A percentile compares a stretch with the other conserved stretches of the same genome.
These are phyloP conservation scores for Lithophane semibrunnea DNA, from an alignment of 2,888 invertebrate species.

Conservation along the genomic window DNA sequence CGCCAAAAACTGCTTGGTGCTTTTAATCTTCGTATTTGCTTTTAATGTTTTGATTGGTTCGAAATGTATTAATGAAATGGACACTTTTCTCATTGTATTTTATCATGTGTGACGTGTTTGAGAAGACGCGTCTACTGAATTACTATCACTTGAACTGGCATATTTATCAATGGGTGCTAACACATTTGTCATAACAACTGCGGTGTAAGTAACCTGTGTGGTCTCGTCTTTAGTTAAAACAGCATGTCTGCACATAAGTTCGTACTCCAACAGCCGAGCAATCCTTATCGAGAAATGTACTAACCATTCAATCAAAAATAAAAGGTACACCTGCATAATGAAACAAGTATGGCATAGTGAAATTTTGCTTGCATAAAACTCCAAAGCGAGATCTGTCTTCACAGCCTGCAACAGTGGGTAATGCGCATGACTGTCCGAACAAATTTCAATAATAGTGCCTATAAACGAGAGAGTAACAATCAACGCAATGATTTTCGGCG, in stretches of 20 bases:
- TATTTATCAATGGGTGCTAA: not conserved
- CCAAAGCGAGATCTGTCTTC: slow-evolving; percentile 63
- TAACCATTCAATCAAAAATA: slow-evolving; percentile 77
- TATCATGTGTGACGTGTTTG: not conserved
- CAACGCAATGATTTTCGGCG: slow-evolving; percentile 65
- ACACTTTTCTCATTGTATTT: not conserved
- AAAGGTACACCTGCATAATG: slow-evolving; percentile 72
- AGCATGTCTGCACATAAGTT: slow-evolving; percentile 82
- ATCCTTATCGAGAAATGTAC: slow-evolving; percentile 71
- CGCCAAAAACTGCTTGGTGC: slow-evolving; percentile 11
- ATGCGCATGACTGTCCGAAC: not conserved
- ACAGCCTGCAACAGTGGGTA: slow-evolving; percentile 32
- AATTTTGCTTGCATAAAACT: slow-evolving; percentile 75
- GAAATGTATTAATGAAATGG: not conserved
- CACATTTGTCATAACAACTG: slow-evolving; percentile 8
- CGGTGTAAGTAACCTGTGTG: slow-evolving; percentile 58
- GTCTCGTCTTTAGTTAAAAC: slow-evolving; percentile 73
- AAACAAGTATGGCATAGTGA: slow-evolving; percentile 73
- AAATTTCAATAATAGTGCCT: slow-evolving; percentile 75
- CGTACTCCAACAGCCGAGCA: slow-evolving; percentile 81
- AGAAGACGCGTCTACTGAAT: not conserved
- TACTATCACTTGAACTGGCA: not conserved
- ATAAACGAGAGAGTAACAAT: slow-evolving; percentile 65
- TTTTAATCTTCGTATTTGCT: not conserved
- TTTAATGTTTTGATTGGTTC: not conserved